phyloP scores from a whole-genome alignment of 2,888 invertebrate species.

The Sturmia bella region DNA sequence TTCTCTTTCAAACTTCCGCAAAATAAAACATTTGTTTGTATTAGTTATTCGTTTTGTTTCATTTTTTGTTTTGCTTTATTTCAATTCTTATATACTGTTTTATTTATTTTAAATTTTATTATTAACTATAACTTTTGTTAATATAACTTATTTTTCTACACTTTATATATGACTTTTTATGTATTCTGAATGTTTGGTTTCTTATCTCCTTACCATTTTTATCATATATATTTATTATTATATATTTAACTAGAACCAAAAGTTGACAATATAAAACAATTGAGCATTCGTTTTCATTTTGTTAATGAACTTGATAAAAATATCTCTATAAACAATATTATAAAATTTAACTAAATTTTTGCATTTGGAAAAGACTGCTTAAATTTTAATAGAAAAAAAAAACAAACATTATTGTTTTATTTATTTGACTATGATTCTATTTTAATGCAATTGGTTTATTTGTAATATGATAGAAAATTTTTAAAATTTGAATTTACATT shows the following conservation, averaged over 20 bases:
- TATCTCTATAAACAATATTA: conserved; percentile 23
- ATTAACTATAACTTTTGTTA: conserved; percentile 70
- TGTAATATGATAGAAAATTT: conserved; percentile 56
- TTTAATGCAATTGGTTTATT: conserved; percentile 41
- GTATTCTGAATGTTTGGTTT: conserved; percentile 40
- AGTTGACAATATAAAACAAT: conserved; percentile 64
- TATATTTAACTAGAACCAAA: conserved; percentile 50
- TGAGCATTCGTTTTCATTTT: conserved; percentile 45
- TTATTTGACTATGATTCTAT: conserved; percentile 25
- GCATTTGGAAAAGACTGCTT: conserved; percentile 36
- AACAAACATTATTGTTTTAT: conserved; percentile 17
- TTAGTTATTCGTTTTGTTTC: conserved; percentile 56
- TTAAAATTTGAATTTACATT: conserved; percentile 26
- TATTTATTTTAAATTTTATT: conserved; percentile 45
- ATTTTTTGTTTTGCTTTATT: conserved; percentile 61
- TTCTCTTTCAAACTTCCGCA: no score
- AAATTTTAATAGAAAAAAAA: conserved; percentile 27
- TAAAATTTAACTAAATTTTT: conserved; percentile 30
- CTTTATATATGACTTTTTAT: conserved; percentile 45
- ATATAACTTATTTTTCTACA: conserved; percentile 63
- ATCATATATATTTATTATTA: neutral
- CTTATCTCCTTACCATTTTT: conserved; percentile 29
- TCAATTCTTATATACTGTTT: conserved; percentile 50
- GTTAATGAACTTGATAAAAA: conserved; percentile 39
- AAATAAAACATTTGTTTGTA: conserved; percentile 31